These are phyloP conservation scores for Eutrigla gurnardus DNA, from an alignment of 2,797 vertebrate genomes.

Conservation along the genomic window DNA sequence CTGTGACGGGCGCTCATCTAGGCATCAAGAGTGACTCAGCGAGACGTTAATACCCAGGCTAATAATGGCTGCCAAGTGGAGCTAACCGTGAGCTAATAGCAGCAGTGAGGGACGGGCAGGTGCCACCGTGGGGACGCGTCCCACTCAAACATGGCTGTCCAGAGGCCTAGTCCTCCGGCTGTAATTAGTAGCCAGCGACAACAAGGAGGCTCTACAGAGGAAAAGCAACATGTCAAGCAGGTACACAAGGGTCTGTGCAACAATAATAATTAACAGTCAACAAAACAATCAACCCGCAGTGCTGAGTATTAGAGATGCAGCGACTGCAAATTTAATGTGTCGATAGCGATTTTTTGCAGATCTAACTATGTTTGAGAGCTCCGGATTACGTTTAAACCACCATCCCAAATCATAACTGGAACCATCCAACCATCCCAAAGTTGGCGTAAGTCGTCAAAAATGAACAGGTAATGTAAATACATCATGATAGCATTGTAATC, in stretches of 20 bases:
- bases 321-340: too few species aligned
- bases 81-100: conserved; percentile 73
- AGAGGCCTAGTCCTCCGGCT: conserved; percentile 69
- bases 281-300: conserved; percentile 77
- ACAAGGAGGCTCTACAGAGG: conserved; percentile 77
- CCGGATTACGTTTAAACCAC: too few species aligned
- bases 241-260: conserved; percentile 70
- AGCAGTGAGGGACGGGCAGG: conserved; percentile 64
- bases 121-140: conserved; percentile 56
- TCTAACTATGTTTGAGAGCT: too few species aligned
- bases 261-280: conserved; percentile 81
- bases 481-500: too few species aligned
- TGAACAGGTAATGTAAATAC: too few species aligned
- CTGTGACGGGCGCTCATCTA: conserved; percentile 81
- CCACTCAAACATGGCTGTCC: conserved; percentile 57
- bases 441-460: too few species aligned
- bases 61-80: conserved; percentile 85
- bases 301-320: conserved; percentile 8
- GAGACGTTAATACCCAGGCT: conserved; percentile 80
- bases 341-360: too few species aligned
- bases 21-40: conserved; percentile 85
- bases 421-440: too few species aligned
- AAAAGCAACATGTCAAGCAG: conserved; percentile 64
- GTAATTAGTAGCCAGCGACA: conserved; percentile 87
- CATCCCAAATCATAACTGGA: too few species aligned